These are phyloP conservation scores for Accipiter cooperii DNA, from an alignment of 2,113 vertebrate species.

Conservation along the genomic window DNA sequence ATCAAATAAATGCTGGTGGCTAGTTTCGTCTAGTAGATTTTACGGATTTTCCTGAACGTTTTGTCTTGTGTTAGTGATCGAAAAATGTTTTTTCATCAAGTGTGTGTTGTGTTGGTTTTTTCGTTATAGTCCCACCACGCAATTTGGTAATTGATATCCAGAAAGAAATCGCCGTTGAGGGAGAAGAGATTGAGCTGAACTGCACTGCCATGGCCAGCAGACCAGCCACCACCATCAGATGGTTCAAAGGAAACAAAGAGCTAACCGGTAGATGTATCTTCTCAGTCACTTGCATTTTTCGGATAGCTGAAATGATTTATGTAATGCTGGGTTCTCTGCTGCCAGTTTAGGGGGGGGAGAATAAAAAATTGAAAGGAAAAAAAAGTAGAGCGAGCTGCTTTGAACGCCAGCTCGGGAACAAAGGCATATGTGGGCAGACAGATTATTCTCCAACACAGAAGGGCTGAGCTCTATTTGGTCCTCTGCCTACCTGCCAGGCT, in stretches of 20 bases:
- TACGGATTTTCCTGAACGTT: neutral
- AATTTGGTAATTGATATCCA: slow-evolving; percentile 91
- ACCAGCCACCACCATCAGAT: slow-evolving; percentile 90
- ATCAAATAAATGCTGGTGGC: neutral
- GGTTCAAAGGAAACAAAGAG: slow-evolving; percentile 95
- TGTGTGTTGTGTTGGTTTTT: neutral
- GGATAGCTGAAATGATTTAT: neutral
- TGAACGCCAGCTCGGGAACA: neutral
- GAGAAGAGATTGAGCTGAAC: slow-evolving; percentile 96
- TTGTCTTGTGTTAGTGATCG: neutral
- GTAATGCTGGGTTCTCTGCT: neutral
- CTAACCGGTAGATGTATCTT: slow-evolving; percentile 76
- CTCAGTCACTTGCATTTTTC: neutral
- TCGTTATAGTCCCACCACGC: slow-evolving; percentile 85
- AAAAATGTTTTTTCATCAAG: slow-evolving; percentile 1
- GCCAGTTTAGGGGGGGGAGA: neutral
- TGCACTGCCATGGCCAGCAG: slow-evolving; percentile 94
- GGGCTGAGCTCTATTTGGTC: neutral
- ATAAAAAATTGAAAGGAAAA: neutral
- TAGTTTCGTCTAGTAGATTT: neutral
- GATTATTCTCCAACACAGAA: neutral
- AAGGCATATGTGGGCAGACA: neutral
- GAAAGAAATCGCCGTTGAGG: slow-evolving; percentile 89
- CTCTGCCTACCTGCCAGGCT: neutral
- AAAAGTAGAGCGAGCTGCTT: neutral